Evolutionary conservation across 1,140 invertebrate species (phyloP).

Genomic region (Linepithema humile): DNA sequence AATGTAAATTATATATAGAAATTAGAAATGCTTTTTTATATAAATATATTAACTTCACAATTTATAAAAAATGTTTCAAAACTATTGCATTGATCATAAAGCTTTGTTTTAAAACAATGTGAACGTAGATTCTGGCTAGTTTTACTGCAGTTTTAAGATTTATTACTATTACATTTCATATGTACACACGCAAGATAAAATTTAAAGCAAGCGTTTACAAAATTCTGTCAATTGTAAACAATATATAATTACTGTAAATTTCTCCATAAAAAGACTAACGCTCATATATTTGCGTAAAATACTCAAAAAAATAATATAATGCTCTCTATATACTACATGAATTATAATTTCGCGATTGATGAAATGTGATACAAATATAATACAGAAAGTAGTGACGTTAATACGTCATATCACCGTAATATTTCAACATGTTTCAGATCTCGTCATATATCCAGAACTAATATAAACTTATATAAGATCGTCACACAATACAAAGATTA

Average conservation of each 20-base stretch:
- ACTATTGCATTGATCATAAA: conserved; percentile 55
- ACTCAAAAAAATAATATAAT: conserved; percentile 39
- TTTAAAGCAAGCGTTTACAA: not conserved
- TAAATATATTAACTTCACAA: conserved; percentile 52
- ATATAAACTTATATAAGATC: conserved; percentile 46
- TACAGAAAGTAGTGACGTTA: conserved; percentile 55
- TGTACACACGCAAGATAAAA: not conserved
- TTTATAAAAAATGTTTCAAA: conserved; percentile 38
- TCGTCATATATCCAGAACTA: conserved; percentile 32
- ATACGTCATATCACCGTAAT: conserved; percentile 54
- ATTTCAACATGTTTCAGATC: conserved; percentile 54
- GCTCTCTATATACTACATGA: not conserved
- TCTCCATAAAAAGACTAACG: not conserved
- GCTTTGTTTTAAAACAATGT: conserved; percentile 35
- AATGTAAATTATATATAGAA: too few species aligned
- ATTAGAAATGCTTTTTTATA: conserved; percentile 37
- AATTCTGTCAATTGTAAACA: conserved; percentile 7
- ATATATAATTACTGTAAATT: not conserved
- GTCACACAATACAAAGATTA: conserved; percentile 69
- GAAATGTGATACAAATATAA: conserved; percentile 59
- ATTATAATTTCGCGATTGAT: conserved; percentile 36
- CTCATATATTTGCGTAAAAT: conserved; percentile 4
- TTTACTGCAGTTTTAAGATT: conserved; percentile 11
- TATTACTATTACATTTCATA: not conserved
- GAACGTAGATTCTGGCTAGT: conserved; percentile 29